Evolutionary conservation across 2,113 vertebrate species (phyloP).

Genomic region (Otus sunia): DNA sequence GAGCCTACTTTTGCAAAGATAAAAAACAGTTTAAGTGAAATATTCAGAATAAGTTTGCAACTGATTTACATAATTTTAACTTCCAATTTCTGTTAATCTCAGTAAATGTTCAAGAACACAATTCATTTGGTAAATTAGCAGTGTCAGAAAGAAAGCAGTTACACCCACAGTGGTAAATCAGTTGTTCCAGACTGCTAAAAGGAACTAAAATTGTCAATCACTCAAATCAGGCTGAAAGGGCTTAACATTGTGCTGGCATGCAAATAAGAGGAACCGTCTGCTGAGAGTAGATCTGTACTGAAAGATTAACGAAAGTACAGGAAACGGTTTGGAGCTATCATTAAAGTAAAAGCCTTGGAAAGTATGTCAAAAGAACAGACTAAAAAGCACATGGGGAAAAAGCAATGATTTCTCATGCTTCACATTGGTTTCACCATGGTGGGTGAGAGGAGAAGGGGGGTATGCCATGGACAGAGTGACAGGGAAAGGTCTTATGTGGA

Average conservation of each 20-base stretch:
- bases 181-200: slow-evolving; percentile 50
- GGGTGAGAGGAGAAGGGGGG: neutral
- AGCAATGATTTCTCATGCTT: neutral
- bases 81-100: slow-evolving; percentile 14
- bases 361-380: neutral
- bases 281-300: neutral
- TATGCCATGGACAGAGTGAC: neutral
- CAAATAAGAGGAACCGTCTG: slow-evolving; percentile 30
- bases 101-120: slow-evolving; percentile 22
- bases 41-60: slow-evolving; percentile 4
- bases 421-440: neutral
- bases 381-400: neutral
- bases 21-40: neutral
- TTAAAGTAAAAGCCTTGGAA: slow-evolving; percentile 18
- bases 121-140: slow-evolving; percentile 45
- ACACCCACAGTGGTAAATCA: slow-evolving; percentile 46
- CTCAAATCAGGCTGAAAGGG: slow-evolving; percentile 22
- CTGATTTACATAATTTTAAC: slow-evolving; percentile 17
- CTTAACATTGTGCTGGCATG: slow-evolving; percentile 40
- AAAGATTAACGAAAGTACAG: neutral
- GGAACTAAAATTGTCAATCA: slow-evolving; percentile 52
- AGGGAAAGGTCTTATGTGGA: neutral
- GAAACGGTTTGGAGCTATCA: neutral
- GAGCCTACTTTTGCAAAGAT: neutral
- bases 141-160: slow-evolving; percentile 33